Evolutionary conservation across 2,113 vertebrate species (phyloP), one percentile per base, ranked within the genome.

Genomic region (Psettodes erumei): DNA sequence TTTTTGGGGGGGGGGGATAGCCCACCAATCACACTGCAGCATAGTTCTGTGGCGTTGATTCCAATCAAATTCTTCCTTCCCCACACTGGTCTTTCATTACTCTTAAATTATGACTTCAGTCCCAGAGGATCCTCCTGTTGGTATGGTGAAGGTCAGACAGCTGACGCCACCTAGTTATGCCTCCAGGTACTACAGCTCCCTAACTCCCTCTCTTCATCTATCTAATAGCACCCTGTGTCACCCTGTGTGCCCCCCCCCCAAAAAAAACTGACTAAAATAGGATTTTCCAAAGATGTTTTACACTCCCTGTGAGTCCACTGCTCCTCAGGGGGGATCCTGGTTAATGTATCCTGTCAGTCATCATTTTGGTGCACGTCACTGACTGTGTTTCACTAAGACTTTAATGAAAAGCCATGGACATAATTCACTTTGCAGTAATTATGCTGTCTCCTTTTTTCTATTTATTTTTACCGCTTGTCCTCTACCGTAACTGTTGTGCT

Each of bases 361-460:
- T 83, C 67, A 70, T 88, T 85, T 82, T 27, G 53, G 51, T 76
- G 73, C 75, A 84, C 69, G 53, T 81, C 58, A 66, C 55, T 56
- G 83, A 69, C 37, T 84, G 64, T 77, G 73, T 81, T 84, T 89
- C 69, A 51, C 68, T 62, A 33, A 66, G 47, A 83, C 55, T 68
- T 76, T 79, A 86, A 86, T 90, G 67, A 87, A 83, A 85, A 82
- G 55, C 74, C 70, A 25, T 50, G 18, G 71, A 76, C 71, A 82
- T 79, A 88, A 90, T 85, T 89, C 58, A 79, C 77, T 73, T 77
- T 61, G 54, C 70, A 64, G 62, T 88, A 89, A 85, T 87, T 80
- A 88, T 75, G 71, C 58, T 76, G 54, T 78, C 72, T 72, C 53
- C 21, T 74, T 68, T 19, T 81, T 23, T 86, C 25, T 43, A n/a